These are phyloP conservation scores for Orthosia gothica DNA, from an alignment of 2,888 invertebrate genomes.

Conservation along the genomic window DNA sequence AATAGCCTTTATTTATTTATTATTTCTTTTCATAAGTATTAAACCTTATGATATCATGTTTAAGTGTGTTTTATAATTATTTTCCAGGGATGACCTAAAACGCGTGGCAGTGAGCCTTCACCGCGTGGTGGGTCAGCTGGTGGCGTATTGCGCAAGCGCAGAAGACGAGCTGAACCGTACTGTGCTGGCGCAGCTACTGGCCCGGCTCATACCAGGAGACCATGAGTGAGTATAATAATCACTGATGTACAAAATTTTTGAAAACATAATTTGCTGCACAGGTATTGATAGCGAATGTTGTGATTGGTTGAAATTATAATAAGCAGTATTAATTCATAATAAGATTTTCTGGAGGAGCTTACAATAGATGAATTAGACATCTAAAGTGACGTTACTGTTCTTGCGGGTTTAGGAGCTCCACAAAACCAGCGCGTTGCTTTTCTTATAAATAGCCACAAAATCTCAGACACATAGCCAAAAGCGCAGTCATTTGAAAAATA, in stretches of 20 bases:
- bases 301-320: background rate
- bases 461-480: too few species aligned
- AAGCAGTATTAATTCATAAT: background rate
- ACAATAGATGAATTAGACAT: background rate
- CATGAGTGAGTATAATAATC: constrained; percentile 67
- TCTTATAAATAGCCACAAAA: background rate
- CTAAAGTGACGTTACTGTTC: background rate
- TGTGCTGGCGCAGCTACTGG: constrained; percentile 92
- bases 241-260: background rate
- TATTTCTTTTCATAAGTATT: too few species aligned
- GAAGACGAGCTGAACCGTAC: constrained; percentile 96
- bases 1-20: too few species aligned
- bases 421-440: background rate
- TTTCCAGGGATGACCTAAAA: constrained; percentile 92
- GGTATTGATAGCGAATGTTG: background rate
- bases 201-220: constrained; percentile 75
- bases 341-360: background rate
- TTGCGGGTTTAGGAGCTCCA: background rate
- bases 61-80: too few species aligned
- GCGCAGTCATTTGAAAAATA: background rate
- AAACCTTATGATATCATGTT: too few species aligned
- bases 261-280: background rate
- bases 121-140: constrained; percentile 93
- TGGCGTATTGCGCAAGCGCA: constrained; percentile 94
- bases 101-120: constrained; percentile 93